phyloP scores from a whole-genome alignment of 2,888 invertebrate species.

The Dryomyza anilis region DNA sequence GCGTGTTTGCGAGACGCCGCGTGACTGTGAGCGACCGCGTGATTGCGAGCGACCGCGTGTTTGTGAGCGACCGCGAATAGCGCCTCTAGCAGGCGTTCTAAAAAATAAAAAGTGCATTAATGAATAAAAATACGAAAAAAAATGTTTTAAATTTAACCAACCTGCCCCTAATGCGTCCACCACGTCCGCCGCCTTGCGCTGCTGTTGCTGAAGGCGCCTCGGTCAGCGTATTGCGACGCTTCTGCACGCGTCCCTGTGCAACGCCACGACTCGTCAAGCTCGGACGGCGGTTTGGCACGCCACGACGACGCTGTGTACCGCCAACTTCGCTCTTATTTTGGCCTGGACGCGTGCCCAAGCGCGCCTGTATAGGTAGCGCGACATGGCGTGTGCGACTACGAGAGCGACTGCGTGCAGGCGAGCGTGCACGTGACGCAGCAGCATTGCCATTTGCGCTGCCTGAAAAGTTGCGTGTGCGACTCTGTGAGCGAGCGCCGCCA shows the following conservation, averaged over 20 bases:
- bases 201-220: conserved; percentile 11
- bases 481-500: conserved; percentile 39
- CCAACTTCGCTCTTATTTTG: conserved; percentile 31
- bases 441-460: conserved; percentile 11
- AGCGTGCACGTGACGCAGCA: conserved; percentile 37
- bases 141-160: conserved; percentile 29
- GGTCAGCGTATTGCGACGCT: conserved; percentile 44
- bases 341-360: conserved; percentile 50
- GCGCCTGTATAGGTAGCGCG: conserved; percentile 51
- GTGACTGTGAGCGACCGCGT: too few species aligned
- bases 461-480: conserved; percentile 32
- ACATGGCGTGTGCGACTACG: conserved; percentile 31
- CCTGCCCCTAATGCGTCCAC: conserved; percentile 49
- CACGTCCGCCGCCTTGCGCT: conserved; percentile 31
- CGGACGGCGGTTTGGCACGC: conserved; percentile 32
- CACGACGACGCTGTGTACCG: conserved; percentile 30
- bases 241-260: conserved; percentile 51
- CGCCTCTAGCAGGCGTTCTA: conserved; percentile 42
- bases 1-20: too few species aligned
- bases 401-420: conserved; percentile 36
- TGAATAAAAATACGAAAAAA: neutral
- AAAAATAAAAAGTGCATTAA: conserved; percentile 14
- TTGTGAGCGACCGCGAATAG: conserved; percentile 48
- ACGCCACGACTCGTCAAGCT: conserved; percentile 44
- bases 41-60: too few species aligned